Evolutionary conservation across 35 echinoderm and acorn worm species (phyloP).

Genomic region (Ptychodera flava): DNA sequence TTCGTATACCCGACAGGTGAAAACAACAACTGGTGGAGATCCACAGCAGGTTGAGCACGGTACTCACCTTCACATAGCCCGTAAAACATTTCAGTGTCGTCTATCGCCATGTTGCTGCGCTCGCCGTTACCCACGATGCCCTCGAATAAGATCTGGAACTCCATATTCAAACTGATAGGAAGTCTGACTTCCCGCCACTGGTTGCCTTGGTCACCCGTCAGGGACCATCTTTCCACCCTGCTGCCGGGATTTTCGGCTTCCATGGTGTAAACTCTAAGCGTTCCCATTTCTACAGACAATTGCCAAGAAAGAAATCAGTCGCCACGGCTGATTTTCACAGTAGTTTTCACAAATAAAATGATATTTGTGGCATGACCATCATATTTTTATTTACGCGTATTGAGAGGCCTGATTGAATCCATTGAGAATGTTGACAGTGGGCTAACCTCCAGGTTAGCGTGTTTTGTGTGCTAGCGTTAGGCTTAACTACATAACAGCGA

Average conservation of each 20-base stretch:
- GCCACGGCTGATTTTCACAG: too few relatives aligned
- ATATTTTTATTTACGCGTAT: too few relatives aligned
- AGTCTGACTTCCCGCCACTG: conserved; percentile 4
- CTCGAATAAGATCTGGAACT: conserved; percentile 39
- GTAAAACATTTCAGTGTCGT: conserved; percentile 17
- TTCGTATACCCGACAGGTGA: too few relatives aligned
- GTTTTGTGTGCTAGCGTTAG: too few relatives aligned
- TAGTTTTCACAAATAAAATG: too few relatives aligned
- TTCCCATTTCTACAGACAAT: conserved; percentile 60
- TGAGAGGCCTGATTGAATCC: too few relatives aligned
- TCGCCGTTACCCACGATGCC: conserved; percentile 40
- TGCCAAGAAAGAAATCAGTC: too few relatives aligned
- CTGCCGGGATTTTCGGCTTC: not conserved
- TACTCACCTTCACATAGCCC: not conserved
- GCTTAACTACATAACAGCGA: too few relatives aligned
- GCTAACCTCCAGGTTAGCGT: too few relatives aligned
- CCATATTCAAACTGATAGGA: not conserved
- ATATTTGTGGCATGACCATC: too few relatives aligned
- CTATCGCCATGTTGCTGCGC: conserved; percentile 38
- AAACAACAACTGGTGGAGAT: too few relatives aligned
- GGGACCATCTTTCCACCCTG: not conserved
- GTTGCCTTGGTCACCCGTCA: conserved; percentile 4
- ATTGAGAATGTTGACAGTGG: too few relatives aligned
- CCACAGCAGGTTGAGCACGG: not conserved
- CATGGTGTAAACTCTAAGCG: conserved; percentile 16